Percentiles rank a stretch among this genome's conserved stretches.
Evolutionary conservation across 2,888 invertebrate species (phyloP).

Genomic region (Dysmachus trigonus): DNA sequence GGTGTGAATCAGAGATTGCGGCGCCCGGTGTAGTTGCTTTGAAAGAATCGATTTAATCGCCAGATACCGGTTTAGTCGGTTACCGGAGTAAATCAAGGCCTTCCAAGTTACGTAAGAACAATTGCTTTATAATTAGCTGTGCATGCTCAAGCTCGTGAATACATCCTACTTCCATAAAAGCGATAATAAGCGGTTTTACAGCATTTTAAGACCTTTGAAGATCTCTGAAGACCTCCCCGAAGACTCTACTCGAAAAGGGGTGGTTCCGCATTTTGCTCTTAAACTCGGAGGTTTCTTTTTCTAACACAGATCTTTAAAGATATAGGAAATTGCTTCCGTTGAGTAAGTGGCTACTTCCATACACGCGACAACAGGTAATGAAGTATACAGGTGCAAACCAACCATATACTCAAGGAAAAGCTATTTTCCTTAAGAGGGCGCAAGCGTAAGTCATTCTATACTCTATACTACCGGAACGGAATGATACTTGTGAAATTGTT

Average conservation of each 20-base stretch:
- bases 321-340: neutral
- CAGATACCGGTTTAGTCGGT: conserved; percentile 28
- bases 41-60: conserved; percentile 30
- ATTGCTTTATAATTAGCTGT: conserved; percentile 33
- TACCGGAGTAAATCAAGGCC: conserved; percentile 39
- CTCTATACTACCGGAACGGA: neutral
- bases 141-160: neutral
- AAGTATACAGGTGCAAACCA: neutral
- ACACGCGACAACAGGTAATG: neutral
- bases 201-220: neutral
- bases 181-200: conserved; percentile 16
- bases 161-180: neutral
- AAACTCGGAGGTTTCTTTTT: neutral
- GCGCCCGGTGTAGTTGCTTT: neutral
- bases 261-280: conserved; percentile 22
- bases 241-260: neutral
- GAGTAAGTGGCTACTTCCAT: neutral
- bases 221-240: too few relatives aligned
- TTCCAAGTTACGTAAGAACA: conserved; percentile 29
- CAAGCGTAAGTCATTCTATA: neutral
- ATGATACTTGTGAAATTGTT: neutral
- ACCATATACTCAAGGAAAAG: neutral
- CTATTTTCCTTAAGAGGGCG: neutral
- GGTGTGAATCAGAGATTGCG: conserved; percentile 29
- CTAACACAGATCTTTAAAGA: neutral